These are phyloP conservation scores for Tupaia tana DNA, from an alignment of 2,113 vertebrate genomes.

Conservation along the genomic window DNA sequence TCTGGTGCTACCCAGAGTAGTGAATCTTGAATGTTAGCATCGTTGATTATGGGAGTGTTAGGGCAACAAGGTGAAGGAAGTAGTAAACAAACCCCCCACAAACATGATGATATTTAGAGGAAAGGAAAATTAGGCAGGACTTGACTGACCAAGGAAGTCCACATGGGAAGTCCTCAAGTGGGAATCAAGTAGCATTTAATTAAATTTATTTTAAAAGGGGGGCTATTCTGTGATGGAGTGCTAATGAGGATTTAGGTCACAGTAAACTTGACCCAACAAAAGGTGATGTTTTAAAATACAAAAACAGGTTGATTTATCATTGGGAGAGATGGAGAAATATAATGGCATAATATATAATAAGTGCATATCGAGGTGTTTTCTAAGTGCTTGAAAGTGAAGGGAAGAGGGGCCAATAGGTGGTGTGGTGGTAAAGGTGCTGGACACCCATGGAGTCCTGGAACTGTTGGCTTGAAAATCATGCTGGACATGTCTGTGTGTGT, in stretches of 20 bases:
- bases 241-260: not conserved
- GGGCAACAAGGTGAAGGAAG: not conserved
- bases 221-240: not conserved
- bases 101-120: not conserved
- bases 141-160: not conserved
- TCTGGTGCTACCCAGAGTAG: not conserved
- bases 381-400: not conserved
- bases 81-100: not conserved
- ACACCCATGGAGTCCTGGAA: too few species aligned
- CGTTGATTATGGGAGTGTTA: not conserved
- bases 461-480: too few species aligned
- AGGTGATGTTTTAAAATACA: not conserved
- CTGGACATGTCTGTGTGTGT: too few species aligned
- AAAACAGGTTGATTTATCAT: not conserved
- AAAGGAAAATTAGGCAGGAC: not conserved
- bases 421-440: too few species aligned
- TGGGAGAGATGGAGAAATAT: not conserved
- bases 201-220: not conserved
- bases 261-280: not conserved
- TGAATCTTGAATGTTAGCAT: not conserved
- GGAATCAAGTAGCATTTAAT: not conserved
- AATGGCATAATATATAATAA: not conserved
- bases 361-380: rapidly evolving
- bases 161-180: not conserved
- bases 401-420: not conserved